Evolutionary conservation across 2,113 vertebrate species (phyloP), one percentile per base, ranked within the genome.

Genomic region (Oryzias curvinotus): DNA sequence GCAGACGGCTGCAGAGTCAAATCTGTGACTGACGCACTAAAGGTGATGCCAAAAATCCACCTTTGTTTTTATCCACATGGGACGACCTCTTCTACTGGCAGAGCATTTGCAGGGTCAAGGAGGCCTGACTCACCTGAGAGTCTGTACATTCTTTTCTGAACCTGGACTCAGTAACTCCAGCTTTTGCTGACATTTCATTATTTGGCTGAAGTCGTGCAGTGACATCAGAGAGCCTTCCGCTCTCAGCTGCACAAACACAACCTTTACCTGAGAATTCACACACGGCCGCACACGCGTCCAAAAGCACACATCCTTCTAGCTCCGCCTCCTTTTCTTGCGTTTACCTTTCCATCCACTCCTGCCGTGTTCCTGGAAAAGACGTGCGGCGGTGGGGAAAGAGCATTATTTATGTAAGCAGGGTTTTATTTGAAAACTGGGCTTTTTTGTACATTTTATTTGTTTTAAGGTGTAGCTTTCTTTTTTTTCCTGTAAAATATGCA

Each of bases 341-440:
- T 84, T 66, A 30, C 75, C 16, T 86, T 84, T 82, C 82, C 84
- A 82, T 74, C 71, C 46, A 21, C 70, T 48, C 21, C 6, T 5
- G 53, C 56, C 62, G 15, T 49, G 42, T 81, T 76, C 63, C 48
- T 42, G 67, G 70, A 62, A 52, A 62, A 67, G 55, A 69, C 65
- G 52, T 30, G 56, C 44, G 25, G 41, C 41, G 14, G 55, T 18
- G 2, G 19, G 8, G 7, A 58, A 7, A 15, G 43, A 5, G 21
- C 49, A 23, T 15, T 15, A 44, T 50, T 15, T 15, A 44, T 52
- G 57, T 0, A 41, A 0, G 21, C 0, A 7, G 52, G 59, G 57
- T n/a, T 72, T 60, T 60, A 70, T 51, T 68, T 48, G 12, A 1
- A n/a, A 51, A 15, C 13, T 23, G 21, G 21, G 19, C 7, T 36